A percentile compares a stretch with the other conserved stretches of the same genome.
These are phyloP conservation scores for Hydropsyche tenuis DNA, from an alignment of 1,140 invertebrate species.

Conservation along the genomic window DNA sequence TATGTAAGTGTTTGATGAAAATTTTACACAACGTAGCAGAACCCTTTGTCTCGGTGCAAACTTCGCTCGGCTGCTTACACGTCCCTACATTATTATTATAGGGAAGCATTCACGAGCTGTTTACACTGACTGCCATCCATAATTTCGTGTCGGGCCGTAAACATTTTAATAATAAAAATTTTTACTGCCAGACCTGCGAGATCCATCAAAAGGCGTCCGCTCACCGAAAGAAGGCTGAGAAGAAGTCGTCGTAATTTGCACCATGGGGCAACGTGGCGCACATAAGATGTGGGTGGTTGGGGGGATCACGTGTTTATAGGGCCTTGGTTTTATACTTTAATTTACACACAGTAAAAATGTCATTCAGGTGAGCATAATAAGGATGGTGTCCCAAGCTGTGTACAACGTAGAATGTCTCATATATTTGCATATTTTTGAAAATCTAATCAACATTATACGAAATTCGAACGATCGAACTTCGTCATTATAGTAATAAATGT, in stretches of 20 bases:
- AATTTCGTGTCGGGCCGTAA: constrained; percentile 46
- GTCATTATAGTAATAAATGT: too few species aligned
- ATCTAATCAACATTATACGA: too few species aligned
- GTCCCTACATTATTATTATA: constrained; percentile 8
- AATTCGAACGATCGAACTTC: too few species aligned
- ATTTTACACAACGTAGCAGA: too few species aligned
- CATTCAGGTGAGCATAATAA: constrained; percentile 14
- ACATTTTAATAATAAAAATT: constrained; percentile 48
- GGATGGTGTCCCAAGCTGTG: too few species aligned
- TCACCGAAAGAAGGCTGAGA: constrained; percentile 9
- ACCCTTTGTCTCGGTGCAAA: background rate
- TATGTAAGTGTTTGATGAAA: too few species aligned
- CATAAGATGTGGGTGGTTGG: too few species aligned
- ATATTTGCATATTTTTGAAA: too few species aligned
- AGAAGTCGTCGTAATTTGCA: constrained; percentile 29
- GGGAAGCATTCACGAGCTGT: constrained; percentile 36
- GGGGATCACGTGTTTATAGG: constrained; percentile 11
- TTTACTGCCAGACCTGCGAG: constrained; percentile 39
- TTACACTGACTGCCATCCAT: constrained; percentile 41
- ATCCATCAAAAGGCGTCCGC: constrained; percentile 34
- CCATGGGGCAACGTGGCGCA: constrained; percentile 13
- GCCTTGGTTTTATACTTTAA: constrained; percentile 45
- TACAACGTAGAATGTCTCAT: background rate
- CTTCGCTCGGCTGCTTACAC: background rate
- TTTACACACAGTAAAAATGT: constrained; percentile 45